Evolutionary conservation across 2,113 vertebrate species (phyloP).

Genomic region (Psittacula cyanocephala): DNA sequence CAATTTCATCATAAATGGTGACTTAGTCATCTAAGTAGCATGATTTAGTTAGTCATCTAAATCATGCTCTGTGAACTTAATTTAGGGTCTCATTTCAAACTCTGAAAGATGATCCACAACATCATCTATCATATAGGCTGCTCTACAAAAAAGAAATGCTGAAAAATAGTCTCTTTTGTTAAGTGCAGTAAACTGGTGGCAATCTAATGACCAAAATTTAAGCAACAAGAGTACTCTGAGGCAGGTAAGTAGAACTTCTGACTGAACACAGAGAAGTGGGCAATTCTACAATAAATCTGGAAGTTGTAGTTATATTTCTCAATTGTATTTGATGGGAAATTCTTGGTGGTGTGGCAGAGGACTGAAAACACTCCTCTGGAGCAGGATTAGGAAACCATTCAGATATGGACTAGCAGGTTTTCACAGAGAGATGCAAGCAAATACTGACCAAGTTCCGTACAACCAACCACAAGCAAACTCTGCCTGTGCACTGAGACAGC

Average conservation of each 20-base stretch:
- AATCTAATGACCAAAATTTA: background rate
- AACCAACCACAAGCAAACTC: background rate
- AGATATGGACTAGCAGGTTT: background rate
- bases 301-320: background rate
- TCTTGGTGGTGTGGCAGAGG: background rate
- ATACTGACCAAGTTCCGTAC: background rate
- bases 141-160: background rate
- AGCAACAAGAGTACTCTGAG: background rate
- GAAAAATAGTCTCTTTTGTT: background rate
- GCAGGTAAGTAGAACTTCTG: background rate
- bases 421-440: background rate
- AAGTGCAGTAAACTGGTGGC: background rate
- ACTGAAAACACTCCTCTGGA: background rate
- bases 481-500: accelerated
- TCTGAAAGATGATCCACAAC: background rate
- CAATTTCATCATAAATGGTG: background rate
- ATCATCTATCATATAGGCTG: background rate
- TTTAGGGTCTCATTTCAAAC: background rate
- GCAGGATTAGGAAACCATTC: background rate
- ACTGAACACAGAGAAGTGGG: background rate
- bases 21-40: background rate
- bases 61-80: background rate
- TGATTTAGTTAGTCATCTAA: background rate
- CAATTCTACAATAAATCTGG: background rate
- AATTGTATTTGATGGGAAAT: background rate